Evolutionary conservation across 1,140 invertebrate species (phyloP).

Genomic region (Holotrichia oblita): DNA sequence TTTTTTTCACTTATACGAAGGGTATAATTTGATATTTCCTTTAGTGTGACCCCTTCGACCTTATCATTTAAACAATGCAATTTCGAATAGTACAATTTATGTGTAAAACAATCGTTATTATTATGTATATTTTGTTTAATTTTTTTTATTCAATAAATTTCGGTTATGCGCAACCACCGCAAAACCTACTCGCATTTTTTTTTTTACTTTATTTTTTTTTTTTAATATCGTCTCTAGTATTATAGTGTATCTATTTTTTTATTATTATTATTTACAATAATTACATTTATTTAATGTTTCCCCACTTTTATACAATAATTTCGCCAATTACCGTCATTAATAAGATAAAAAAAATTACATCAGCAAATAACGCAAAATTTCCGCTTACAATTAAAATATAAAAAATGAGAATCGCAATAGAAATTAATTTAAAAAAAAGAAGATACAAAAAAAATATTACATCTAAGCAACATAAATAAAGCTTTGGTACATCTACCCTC

Average conservation of each 20-base stretch:
- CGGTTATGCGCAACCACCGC: not conserved
- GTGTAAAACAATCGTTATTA: not conserved
- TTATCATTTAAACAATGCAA: not conserved
- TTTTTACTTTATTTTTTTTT: not conserved
- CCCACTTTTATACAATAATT: not conserved
- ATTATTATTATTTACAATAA: conserved; percentile 13
- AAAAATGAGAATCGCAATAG: not conserved
- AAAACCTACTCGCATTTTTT: not conserved
- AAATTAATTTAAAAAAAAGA: conserved; percentile 6
- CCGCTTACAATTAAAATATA: not conserved
- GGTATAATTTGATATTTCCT: no score
- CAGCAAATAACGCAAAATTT: not conserved
- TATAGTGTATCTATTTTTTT: not conserved
- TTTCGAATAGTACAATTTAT: conserved; percentile 3
- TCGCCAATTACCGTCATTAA: not conserved
- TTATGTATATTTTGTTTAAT: not conserved
- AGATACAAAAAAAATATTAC: conserved; percentile 10
- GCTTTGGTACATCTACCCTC: conserved; percentile 51
- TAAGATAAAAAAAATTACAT: not conserved
- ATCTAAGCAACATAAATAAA: conserved; percentile 55
- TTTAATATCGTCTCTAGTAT: not conserved
- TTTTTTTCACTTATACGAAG: no score
- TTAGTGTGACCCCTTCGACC: no score
- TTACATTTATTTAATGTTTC: not conserved
- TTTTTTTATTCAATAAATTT: not conserved